phyloP scores from a whole-genome alignment of 2,888 invertebrate species.

The Ormyrus pomaceus region DNA sequence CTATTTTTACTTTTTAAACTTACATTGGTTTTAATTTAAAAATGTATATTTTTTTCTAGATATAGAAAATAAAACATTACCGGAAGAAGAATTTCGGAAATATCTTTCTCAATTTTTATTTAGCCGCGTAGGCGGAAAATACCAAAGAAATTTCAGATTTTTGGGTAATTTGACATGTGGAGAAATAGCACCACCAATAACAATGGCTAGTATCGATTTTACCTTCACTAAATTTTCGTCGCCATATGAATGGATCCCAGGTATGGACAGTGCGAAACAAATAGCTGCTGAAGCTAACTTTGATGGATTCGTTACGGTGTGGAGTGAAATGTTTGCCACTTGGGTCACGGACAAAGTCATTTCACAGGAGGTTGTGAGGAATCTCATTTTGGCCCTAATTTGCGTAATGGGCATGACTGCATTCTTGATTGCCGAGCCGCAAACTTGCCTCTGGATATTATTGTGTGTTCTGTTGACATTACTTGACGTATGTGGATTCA shows the following conservation, averaged over 20 bases:
- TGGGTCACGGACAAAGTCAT: constrained; percentile 90
- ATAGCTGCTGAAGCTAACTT: constrained; percentile 79
- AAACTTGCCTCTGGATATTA: constrained; percentile 88
- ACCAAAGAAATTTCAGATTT: constrained; percentile 83
- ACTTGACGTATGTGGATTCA: constrained; percentile 85
- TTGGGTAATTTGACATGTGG: constrained; percentile 80
- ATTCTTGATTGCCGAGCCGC: constrained; percentile 85
- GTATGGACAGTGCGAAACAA: constrained; percentile 82
- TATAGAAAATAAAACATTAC: constrained; percentile 73
- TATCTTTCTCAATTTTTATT: constrained; percentile 84
- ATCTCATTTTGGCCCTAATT: constrained; percentile 84
- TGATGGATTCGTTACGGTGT: constrained; percentile 80
- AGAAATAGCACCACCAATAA: constrained; percentile 78
- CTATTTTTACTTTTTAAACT: background rate
- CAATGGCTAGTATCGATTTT: constrained; percentile 81
- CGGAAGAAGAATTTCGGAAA: constrained; percentile 79
- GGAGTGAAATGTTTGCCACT: constrained; percentile 84
- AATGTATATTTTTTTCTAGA: constrained; percentile 71
- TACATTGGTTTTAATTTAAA: too few relatives aligned
- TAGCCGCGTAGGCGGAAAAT: constrained; percentile 83
- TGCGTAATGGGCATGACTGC: constrained; percentile 89
- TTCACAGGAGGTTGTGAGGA: constrained; percentile 85
- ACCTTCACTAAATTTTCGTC: constrained; percentile 79
- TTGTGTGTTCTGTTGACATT: constrained; percentile 85
- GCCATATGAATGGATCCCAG: constrained; percentile 83